Percentiles rank a stretch among this genome's conserved stretches.
Conservation (phyloP, 2,888 invertebrate genomes). For the Lasioglossum malachurum region DNA sequence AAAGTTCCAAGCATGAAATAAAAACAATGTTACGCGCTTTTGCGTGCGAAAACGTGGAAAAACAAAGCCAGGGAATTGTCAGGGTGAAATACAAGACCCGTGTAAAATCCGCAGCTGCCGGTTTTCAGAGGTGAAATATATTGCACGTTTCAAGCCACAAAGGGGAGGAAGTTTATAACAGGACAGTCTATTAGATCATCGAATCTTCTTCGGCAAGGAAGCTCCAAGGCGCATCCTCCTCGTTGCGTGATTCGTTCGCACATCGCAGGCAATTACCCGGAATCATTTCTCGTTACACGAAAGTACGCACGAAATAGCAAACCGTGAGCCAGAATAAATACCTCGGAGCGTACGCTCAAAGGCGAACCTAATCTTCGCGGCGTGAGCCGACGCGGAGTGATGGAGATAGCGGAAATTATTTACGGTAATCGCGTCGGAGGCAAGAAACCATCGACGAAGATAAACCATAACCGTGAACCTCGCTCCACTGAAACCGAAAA, state of each 20-base stretch:
- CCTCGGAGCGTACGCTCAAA: slow-evolving; percentile 22
- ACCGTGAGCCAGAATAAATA: slow-evolving; percentile 25
- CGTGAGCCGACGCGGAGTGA: neutral
- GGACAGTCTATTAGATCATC: slow-evolving; percentile 9
- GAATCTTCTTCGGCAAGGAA: neutral
- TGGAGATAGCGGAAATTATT: slow-evolving; percentile 38
- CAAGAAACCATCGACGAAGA: slow-evolving; percentile 31
- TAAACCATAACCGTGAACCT: slow-evolving; percentile 22
- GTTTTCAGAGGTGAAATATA: neutral
- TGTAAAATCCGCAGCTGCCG: neutral
- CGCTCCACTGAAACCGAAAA: slow-evolving; percentile 24
- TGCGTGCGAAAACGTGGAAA: neutral
- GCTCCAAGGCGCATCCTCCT: neutral
- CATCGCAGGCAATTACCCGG: slow-evolving; percentile 14
- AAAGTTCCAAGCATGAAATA: neutral
- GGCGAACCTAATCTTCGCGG: slow-evolving; percentile 31
- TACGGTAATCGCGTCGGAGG: slow-evolving; percentile 46
- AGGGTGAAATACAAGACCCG: neutral
- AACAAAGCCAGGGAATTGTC: neutral
- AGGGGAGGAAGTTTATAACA: neutral
- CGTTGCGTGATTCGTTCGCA: neutral
- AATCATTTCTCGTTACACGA: slow-evolving; percentile 33
- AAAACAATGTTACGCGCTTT: neutral
- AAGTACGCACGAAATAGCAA: neutral
- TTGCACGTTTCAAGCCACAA: neutral